Conservation (phyloP, 2,113 vertebrate genomes). For the Sialia sialis region DNA sequence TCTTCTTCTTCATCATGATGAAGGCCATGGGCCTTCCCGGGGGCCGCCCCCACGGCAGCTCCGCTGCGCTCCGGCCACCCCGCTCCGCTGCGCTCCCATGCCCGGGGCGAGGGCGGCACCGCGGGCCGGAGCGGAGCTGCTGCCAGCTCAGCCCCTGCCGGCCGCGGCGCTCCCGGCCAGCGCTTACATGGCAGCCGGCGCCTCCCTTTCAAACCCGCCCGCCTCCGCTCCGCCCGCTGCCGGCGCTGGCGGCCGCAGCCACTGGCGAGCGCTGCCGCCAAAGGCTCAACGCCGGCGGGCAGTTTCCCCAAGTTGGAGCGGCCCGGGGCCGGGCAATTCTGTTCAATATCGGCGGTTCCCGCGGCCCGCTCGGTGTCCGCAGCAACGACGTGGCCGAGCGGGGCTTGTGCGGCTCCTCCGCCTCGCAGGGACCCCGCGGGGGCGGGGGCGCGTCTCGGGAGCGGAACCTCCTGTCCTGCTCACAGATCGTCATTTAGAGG, state of each 20-base stretch:
- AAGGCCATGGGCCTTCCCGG: slow-evolving; percentile 75
- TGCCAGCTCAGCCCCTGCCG: not conserved
- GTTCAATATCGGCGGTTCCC: rapidly evolving
- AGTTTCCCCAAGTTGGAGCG: too few relatives aligned
- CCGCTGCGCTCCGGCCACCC: not conserved
- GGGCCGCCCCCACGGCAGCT: not conserved
- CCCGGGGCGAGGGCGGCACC: not conserved
- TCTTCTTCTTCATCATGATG: slow-evolving; percentile 91
- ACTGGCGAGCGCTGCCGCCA: rapidly evolving
- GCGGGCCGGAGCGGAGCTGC: not conserved
- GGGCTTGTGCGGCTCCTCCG: not conserved
- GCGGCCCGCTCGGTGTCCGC: rapidly evolving
- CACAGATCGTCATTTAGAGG: rapidly evolving
- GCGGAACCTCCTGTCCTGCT: not conserved
- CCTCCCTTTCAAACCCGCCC: slow-evolving; percentile 38
- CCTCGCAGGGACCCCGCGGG: not conserved
- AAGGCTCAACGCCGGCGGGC: rapidly evolving
- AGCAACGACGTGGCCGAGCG: not conserved
- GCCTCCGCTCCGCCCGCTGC: slow-evolving; percentile 13
- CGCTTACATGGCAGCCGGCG: not conserved
- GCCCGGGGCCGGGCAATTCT: not conserved
- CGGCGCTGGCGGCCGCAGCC: not conserved
- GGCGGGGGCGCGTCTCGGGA: not conserved
- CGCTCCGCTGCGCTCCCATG: not conserved
- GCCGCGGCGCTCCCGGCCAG: not conserved